Evolutionary conservation across 2,113 vertebrate genomes (phyloP).

Genomic region (Sylvietta virens): DNA sequence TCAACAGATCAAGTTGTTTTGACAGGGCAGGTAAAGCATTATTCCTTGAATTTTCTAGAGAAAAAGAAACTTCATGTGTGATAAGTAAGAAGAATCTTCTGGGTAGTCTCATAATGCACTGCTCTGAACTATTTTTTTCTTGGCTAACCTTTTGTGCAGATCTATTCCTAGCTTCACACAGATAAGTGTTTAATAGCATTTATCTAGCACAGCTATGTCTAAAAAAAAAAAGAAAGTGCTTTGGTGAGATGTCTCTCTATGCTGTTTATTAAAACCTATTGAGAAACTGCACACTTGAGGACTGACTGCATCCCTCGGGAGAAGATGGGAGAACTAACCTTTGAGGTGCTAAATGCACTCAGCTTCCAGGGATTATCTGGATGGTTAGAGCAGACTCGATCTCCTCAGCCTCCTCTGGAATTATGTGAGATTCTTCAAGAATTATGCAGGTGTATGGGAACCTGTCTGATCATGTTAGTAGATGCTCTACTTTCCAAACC

Average conservation of each 20-base stretch:
- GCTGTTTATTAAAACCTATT: neutral
- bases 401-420: neutral
- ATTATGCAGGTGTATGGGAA: neutral
- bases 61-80: neutral
- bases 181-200: neutral
- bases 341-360: neutral
- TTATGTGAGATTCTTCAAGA: neutral
- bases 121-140: neutral
- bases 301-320: neutral
- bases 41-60: neutral
- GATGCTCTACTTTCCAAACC: neutral
- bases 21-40: neutral
- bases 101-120: neutral
- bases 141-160: neutral
- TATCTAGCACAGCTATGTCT: neutral
- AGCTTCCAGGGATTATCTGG: neutral
- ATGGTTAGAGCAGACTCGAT: neutral
- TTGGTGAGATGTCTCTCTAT: neutral
- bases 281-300: neutral
- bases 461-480: rapidly evolving
- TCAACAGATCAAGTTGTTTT: neutral
- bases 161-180: neutral
- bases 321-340: neutral
- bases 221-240: neutral
- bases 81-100: neutral